These are phyloP conservation scores for Zapus hudsonius DNA, from an alignment of 2,113 vertebrate species.

Conservation along the genomic window DNA sequence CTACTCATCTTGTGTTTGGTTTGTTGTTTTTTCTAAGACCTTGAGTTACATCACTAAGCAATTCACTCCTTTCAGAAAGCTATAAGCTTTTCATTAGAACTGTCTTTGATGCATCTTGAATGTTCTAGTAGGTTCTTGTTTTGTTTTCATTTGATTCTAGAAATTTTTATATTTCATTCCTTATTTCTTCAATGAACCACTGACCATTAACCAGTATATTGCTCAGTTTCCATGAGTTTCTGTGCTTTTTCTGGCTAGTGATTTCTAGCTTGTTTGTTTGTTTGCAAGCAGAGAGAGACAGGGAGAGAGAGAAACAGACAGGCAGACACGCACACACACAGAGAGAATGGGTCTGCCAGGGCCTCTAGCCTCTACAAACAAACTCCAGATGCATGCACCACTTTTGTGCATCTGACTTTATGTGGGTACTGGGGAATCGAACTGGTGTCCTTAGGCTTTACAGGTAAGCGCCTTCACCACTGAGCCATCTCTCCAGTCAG, in stretches of 20 bases:
- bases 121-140: not conserved
- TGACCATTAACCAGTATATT: not conserved
- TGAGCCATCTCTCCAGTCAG: too few species aligned
- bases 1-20: not conserved
- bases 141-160: not conserved
- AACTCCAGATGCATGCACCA: too few species aligned
- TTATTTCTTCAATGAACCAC: not conserved
- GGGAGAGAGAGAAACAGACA: too few species aligned
- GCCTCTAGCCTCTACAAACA: too few species aligned
- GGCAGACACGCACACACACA: too few species aligned
- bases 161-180: not conserved
- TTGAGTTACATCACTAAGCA: not conserved
- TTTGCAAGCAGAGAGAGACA: too few species aligned
- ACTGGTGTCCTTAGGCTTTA: too few species aligned
- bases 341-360: too few species aligned
- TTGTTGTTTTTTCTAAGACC: not conserved
- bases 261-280: too few species aligned
- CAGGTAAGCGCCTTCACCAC: too few species aligned
- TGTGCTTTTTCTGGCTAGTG: not conserved
- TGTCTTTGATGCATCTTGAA: not conserved
- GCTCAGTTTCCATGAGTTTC: not conserved
- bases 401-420: too few species aligned
- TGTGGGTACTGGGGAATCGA: too few species aligned
- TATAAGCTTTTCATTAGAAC: not conserved
- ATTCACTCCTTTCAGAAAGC: not conserved